Conservation (phyloP, 2,888 invertebrate genomes). For the Disparrhopalites patrizii region DNA sequence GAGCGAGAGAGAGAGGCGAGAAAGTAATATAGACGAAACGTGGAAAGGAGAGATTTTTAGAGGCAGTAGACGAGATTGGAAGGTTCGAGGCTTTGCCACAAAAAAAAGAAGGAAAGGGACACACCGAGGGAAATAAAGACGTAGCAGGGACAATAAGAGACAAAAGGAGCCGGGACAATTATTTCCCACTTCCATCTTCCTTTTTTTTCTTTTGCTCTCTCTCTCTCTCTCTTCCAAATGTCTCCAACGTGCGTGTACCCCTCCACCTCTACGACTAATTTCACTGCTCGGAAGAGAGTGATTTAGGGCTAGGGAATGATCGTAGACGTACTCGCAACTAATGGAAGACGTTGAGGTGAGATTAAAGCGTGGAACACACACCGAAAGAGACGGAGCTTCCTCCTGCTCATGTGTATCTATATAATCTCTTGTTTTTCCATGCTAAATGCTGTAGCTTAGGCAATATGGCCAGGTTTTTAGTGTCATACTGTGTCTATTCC, state of each 20-base stretch:
- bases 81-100: too few relatives aligned
- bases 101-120: too few relatives aligned
- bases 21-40: too few relatives aligned
- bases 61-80: too few relatives aligned
- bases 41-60: too few relatives aligned
- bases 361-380: conserved; percentile 11
- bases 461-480: too few relatives aligned
- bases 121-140: too few relatives aligned
- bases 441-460: neutral
- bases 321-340: conserved; percentile 12
- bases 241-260: neutral
- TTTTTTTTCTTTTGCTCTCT: neutral
- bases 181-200: neutral
- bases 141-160: too few relatives aligned
- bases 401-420: neutral
- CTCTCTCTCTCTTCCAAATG: neutral
- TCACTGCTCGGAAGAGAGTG: conserved; percentile 7
- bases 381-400: neutral
- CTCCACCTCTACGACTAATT: conserved; percentile 3
- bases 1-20: too few relatives aligned
- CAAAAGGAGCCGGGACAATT: neutral
- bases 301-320: conserved; percentile 15
- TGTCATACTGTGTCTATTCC: too few relatives aligned
- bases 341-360: conserved; percentile 13
- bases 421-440: neutral